A percentile compares a stretch with the other conserved stretches of the same genome.
Conservation (phyloP, 2,113 vertebrate genomes). For the Trematocara stigmaticum region DNA sequence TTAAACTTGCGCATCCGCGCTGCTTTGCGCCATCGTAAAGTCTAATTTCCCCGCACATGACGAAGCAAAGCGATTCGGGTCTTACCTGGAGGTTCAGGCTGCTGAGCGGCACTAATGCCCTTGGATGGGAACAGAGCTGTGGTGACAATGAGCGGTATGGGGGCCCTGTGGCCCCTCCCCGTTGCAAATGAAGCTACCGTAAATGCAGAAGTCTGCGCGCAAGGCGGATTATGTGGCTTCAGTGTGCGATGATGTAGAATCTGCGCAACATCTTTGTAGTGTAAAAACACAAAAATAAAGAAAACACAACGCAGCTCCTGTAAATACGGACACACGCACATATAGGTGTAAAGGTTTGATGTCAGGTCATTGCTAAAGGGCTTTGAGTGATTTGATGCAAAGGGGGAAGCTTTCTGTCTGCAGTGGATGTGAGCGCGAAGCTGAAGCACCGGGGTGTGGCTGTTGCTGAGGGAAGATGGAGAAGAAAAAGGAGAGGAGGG, state of each 20-base stretch:
- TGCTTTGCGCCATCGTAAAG: background rate
- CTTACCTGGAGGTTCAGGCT: slow-evolving; percentile 56
- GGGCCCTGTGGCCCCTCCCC: slow-evolving; percentile 43
- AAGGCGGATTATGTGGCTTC: background rate
- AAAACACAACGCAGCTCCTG: background rate
- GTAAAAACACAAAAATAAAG: background rate
- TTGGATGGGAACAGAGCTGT: background rate
- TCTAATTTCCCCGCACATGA: background rate
- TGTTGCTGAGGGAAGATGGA: slow-evolving; percentile 51
- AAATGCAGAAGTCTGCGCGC: slow-evolving; percentile 20
- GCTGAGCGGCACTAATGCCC: slow-evolving; percentile 43
- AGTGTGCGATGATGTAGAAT: background rate
- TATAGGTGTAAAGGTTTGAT: background rate
- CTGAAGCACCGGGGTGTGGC: slow-evolving; percentile 43
- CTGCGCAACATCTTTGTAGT: background rate
- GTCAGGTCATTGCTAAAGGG: background rate
- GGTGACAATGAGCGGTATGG: slow-evolving; percentile 41
- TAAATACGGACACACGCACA: background rate
- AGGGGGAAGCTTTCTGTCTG: background rate
- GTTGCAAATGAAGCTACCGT: slow-evolving; percentile 41
- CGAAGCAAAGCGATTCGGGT: background rate
- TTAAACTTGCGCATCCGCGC: no score
- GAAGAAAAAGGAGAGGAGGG: background rate
- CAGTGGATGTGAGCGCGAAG: slow-evolving; percentile 1
- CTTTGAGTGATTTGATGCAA: background rate